Percentiles rank a stretch among this genome's conserved stretches.
phyloP scores from a whole-genome alignment of 2,797 vertebrate genomes.

The Danio albolineatus region DNA sequence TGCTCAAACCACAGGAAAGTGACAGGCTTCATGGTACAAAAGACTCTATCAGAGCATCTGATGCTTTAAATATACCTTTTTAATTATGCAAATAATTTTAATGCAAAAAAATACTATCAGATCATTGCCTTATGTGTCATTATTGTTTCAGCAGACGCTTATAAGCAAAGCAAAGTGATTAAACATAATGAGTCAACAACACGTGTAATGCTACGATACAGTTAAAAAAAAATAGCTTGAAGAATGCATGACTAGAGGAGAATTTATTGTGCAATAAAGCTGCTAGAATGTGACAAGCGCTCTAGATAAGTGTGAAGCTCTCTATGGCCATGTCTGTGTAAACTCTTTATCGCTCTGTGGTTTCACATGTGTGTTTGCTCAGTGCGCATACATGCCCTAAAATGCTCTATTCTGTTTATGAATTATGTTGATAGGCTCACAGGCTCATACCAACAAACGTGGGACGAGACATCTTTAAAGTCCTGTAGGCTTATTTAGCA shows the following conservation, averaged over 20 bases:
- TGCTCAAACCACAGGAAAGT: slow-evolving; percentile 18
- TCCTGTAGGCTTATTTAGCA: slow-evolving; percentile 52
- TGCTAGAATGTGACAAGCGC: neutral
- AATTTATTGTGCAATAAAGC: slow-evolving; percentile 21
- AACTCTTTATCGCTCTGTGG: neutral
- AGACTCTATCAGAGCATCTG: neutral
- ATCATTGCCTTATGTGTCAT: neutral
- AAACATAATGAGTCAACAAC: neutral
- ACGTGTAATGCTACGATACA: neutral
- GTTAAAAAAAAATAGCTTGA: slow-evolving; percentile 5
- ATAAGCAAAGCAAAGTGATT: neutral
- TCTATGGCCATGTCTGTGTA: neutral
- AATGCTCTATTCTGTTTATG: neutral
- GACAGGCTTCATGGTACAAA: neutral
- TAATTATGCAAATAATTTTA: slow-evolving; percentile 16
- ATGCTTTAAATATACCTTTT: neutral
- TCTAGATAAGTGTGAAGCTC: neutral
- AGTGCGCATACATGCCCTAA: neutral
- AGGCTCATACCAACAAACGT: slow-evolving; percentile 1
- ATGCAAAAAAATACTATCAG: neutral
- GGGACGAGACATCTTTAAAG: slow-evolving; percentile 34
- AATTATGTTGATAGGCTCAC: neutral
- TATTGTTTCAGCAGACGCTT: slow-evolving; percentile 1
- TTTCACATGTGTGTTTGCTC: neutral
- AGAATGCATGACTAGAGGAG: neutral